These are phyloP conservation scores for Odontocerum albicorne DNA, from an alignment of 2,888 invertebrate species.

Conservation along the genomic window DNA sequence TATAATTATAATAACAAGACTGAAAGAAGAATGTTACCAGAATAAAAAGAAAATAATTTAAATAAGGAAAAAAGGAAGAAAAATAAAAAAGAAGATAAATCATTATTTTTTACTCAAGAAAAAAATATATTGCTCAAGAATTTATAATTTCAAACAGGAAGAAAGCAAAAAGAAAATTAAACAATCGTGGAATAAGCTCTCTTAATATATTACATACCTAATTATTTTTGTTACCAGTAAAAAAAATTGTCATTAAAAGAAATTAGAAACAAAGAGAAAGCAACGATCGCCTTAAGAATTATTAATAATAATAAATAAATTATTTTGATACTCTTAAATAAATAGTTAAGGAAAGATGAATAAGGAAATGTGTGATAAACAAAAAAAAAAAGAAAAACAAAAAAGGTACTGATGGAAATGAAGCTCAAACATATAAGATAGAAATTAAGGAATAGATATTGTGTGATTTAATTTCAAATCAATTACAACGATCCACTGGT, in stretches of 20 bases:
- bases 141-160: neutral
- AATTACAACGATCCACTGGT: conserved; percentile 25
- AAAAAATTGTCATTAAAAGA: conserved; percentile 25
- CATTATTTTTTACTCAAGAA: neutral
- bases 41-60: neutral
- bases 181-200: conserved; percentile 15
- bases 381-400: conserved; percentile 1
- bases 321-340: conserved; percentile 15
- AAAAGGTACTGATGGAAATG: neutral
- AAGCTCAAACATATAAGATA: neutral
- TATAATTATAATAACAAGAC: neutral
- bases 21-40: conserved; percentile 13
- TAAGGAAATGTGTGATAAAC: neutral
- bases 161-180: neutral
- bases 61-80: too few species aligned
- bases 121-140: conserved; percentile 14
- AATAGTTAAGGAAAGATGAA: neutral
- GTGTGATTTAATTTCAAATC: too few species aligned
- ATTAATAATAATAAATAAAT: conserved; percentile 9
- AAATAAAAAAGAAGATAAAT: conserved; percentile 3
- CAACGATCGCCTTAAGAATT: conserved; percentile 25
- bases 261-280: conserved; percentile 10
- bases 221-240: conserved; percentile 32
- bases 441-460: too few species aligned
- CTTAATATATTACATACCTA: too few species aligned